Evolutionary conservation across 2,113 vertebrate genomes (phyloP).

Genomic region (Hirundichthys speculiger): DNA sequence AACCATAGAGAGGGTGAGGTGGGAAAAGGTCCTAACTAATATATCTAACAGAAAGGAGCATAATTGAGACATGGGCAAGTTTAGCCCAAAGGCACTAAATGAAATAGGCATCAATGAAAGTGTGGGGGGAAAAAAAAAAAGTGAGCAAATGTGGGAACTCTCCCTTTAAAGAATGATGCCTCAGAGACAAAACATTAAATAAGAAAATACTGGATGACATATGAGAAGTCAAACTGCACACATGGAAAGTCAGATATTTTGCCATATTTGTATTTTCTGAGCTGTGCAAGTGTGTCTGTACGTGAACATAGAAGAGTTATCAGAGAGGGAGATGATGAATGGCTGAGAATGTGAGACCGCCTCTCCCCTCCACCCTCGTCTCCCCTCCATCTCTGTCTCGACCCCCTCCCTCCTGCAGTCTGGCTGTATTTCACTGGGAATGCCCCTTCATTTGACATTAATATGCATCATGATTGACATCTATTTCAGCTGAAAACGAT

Average conservation of each 20-base stretch:
- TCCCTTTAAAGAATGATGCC: slow-evolving; percentile 14
- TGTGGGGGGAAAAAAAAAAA: slow-evolving; percentile 2
- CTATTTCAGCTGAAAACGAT: slow-evolving; percentile 19
- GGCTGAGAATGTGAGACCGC: slow-evolving; percentile 33
- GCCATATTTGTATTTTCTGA: too few relatives aligned
- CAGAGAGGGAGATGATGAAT: slow-evolving; percentile 18
- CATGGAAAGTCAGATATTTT: too few relatives aligned
- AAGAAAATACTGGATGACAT: not conserved
- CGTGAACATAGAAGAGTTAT: too few relatives aligned
- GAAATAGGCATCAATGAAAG: slow-evolving; percentile 17
- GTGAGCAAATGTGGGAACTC: slow-evolving; percentile 12
- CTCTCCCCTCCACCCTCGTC: slow-evolving; percentile 10
- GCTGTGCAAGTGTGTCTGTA: too few relatives aligned
- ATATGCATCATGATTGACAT: slow-evolving; percentile 39
- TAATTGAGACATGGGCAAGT: slow-evolving; percentile 30
- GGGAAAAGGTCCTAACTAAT: slow-evolving; percentile 36
- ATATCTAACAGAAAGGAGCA: slow-evolving; percentile 45
- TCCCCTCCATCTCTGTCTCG: slow-evolving; percentile 2
- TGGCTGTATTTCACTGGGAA: slow-evolving; percentile 27
- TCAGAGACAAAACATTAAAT: slow-evolving; percentile 12
- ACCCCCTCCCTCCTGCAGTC: slow-evolving; percentile 1
- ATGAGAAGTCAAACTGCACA: too few relatives aligned
- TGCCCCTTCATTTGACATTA: slow-evolving; percentile 37
- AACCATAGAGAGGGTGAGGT: slow-evolving; percentile 19
- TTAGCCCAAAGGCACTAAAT: slow-evolving; percentile 37